Evolutionary conservation across 2,113 vertebrate species (phyloP).

Genomic region (Regulus satrapa): DNA sequence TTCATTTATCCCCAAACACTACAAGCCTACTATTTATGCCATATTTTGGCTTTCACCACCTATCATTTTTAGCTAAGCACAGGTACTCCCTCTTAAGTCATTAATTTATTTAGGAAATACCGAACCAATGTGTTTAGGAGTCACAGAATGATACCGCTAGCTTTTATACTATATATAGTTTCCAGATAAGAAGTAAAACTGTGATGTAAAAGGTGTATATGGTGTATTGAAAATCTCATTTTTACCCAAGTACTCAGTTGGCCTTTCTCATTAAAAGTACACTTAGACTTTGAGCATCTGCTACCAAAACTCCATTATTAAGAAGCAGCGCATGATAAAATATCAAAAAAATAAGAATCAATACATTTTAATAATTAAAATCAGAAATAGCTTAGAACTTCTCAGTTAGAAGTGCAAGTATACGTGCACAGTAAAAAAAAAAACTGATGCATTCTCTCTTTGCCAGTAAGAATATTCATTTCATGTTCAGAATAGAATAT

Average conservation of each 20-base stretch:
- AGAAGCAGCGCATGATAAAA: neutral
- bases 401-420: neutral
- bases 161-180: neutral
- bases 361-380: neutral
- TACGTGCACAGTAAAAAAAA: neutral
- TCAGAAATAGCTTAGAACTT: neutral
- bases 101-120: neutral
- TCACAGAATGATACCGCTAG: neutral
- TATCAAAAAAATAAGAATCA: neutral
- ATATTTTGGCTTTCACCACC: neutral
- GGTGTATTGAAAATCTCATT: neutral
- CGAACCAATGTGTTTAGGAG: neutral
- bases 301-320: neutral
- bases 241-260: neutral
- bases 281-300: neutral
- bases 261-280: neutral
- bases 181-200: neutral
- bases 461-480: neutral
- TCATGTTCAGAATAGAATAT: neutral
- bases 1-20: neutral
- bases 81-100: neutral
- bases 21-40: neutral
- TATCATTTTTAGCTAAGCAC: neutral
- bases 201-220: neutral
- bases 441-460: neutral